Percentiles rank a stretch among this genome's conserved stretches.
Conservation (phyloP, 2,797 vertebrate genomes). For the Tapirus indicus region DNA sequence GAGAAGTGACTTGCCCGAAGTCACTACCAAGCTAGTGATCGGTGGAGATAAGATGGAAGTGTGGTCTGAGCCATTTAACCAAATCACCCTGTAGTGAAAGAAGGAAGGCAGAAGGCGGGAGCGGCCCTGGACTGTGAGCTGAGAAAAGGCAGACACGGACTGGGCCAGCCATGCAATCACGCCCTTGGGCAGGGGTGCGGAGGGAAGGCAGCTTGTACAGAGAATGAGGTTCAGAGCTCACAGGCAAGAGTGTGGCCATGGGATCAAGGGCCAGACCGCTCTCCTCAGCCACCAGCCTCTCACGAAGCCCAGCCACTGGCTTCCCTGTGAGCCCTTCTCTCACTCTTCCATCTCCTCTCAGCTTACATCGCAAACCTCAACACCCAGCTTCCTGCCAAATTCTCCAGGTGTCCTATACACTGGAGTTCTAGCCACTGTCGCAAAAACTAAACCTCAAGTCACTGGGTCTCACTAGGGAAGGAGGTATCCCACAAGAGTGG, state of each 20-base stretch:
- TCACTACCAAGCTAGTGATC: not conserved
- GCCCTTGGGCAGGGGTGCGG: fast-evolving
- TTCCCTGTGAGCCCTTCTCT: not conserved
- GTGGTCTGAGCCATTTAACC: fast-evolving
- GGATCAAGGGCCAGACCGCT: not conserved
- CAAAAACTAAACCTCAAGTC: not conserved
- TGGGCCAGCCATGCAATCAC: not conserved
- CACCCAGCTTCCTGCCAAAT: not conserved
- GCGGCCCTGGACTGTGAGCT: fast-evolving
- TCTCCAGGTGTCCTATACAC: not conserved
- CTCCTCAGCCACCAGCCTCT: too few species aligned
- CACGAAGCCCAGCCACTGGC: not conserved
- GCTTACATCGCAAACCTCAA: not conserved
- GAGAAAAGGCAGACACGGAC: not conserved
- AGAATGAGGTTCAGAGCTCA: not conserved
- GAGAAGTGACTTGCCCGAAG: not conserved
- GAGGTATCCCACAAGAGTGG: not conserved
- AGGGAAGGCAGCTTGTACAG: not conserved
- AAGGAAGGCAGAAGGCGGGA: not conserved
- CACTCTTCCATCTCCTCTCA: too few species aligned
- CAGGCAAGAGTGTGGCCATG: fast-evolving
- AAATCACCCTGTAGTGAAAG: not conserved
- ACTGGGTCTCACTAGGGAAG: not conserved
- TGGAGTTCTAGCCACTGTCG: too few species aligned
- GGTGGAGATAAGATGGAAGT: not conserved